phyloP scores from a whole-genome alignment of 2,797 vertebrate genomes.

The Anniella stebbinsi region DNA sequence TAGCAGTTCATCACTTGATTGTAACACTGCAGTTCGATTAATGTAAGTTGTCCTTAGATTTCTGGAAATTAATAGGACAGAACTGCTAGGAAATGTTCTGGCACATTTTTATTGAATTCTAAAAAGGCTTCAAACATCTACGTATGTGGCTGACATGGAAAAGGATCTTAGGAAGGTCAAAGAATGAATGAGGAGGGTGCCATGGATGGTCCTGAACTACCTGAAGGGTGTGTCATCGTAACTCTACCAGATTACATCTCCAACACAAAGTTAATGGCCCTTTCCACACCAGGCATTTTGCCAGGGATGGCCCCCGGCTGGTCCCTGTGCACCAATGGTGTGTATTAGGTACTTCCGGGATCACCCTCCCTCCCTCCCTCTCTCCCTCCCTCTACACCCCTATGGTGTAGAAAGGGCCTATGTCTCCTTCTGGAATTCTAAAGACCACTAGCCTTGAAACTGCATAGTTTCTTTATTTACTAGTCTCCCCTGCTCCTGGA shows the following conservation, averaged over 20 bases:
- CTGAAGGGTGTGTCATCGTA: not conserved
- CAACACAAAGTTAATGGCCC: conserved; percentile 1
- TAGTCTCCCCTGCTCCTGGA: not conserved
- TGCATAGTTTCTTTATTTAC: not conserved
- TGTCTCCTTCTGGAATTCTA: not conserved
- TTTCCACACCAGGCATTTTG: no score
- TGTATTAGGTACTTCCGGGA: no score
- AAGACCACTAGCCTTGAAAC: not conserved
- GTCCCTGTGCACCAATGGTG: no score
- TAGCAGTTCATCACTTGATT: conserved; percentile 31
- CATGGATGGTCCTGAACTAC: not conserved
- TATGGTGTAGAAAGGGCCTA: no score
- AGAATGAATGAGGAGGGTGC: not conserved
- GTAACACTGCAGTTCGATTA: conserved; percentile 19
- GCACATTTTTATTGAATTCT: conserved; percentile 6
- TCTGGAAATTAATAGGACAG: conserved; percentile 34
- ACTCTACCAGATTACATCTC: not conserved
- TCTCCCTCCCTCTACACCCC: no score
- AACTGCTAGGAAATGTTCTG: conserved; percentile 6
- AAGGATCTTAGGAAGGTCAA: conserved; percentile 16
- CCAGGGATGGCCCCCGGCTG: no score
- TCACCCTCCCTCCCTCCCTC: no score
- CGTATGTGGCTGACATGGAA: not conserved
- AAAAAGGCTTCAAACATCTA: not conserved
- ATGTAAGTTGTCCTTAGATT: conserved; percentile 35